Evolutionary conservation across 1,140 invertebrate genomes (phyloP), one percentile per base, ranked within the genome.

Genomic region (Cardiocondyla obscurior): DNA sequence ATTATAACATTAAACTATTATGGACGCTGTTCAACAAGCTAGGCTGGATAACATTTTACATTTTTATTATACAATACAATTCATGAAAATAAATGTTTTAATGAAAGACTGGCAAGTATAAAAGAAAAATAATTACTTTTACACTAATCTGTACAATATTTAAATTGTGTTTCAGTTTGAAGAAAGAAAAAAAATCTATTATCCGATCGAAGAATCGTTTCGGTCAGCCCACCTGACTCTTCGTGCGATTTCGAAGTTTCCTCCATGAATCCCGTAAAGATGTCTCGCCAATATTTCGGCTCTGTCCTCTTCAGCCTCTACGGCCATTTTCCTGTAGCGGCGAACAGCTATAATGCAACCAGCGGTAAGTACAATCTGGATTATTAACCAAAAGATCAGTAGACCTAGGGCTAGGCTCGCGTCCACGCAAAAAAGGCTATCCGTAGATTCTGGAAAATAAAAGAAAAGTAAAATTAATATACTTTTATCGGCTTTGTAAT

Each of bases 211-310:
- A 16, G 85, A 92, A 28, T 81, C 79, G 51, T 90, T 90, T 46
- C 91, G 89, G 69, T 94, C 94, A 0, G 93, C 94, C 94, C 94
- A 94, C 19, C 91, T 91, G 22, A 94, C 94, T 33, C 93, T 90
- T 65, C 93, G 88, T 6, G 90, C 83, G 36, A 94, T 91, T 72
- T 94, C 94, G 6, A 93, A 92, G 79, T 91, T 94, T 39, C 90
- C 93, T 62, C 89, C 92, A 62, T 90, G 92, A 83, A 93, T 91
- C 12, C 91, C 92, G 42, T 93, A 93, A 6, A 93, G 82, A 83
- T 93, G 93, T 19, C 91, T 88, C 0, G 92, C 89, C 14, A 93
- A 53, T 12, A 93, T 91, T n/a, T 91, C 90, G 14, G 92, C 92
- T 14, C 92, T 90, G 39, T 93, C 93, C 30, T 93, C 91, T 69